Percentiles rank a stretch among this genome's conserved stretches.
These are phyloP conservation scores for Panopea generosa DNA, from an alignment of 2,888 invertebrate species.

Conservation along the genomic window DNA sequence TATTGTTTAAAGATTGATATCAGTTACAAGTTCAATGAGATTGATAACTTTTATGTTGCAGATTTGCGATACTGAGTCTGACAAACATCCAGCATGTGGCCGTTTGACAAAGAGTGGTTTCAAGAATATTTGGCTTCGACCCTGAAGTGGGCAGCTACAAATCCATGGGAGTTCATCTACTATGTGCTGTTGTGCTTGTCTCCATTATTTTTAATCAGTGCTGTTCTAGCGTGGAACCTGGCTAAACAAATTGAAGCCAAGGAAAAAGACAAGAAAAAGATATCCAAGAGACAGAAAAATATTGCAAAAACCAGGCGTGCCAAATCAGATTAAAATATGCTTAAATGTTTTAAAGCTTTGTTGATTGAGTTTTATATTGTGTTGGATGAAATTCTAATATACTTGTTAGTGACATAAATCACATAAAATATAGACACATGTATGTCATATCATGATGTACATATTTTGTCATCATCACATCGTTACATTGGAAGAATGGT, in stretches of 20 bases:
- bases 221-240: conserved; percentile 86
- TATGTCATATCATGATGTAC: no score
- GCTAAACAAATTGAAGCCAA: conserved; percentile 87
- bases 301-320: conserved; percentile 82
- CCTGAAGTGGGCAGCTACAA: conserved; percentile 83
- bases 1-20: no score
- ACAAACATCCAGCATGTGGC: conserved; percentile 46
- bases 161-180: conserved; percentile 86
- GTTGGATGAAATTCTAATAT: background rate
- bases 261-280: conserved; percentile 86
- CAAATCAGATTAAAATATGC: conserved; percentile 65
- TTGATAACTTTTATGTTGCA: no score
- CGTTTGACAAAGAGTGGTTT: conserved; percentile 80
- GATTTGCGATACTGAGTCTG: no score
- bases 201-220: conserved; percentile 87
- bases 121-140: conserved; percentile 74
- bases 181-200: conserved; percentile 86
- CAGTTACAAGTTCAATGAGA: no score
- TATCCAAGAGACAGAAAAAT: conserved; percentile 85
- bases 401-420: no score
- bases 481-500: no score
- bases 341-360: no score
- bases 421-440: no score
- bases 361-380: background rate
- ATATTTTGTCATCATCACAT: no score